Percentiles rank a stretch among this genome's conserved stretches.
phyloP scores from a whole-genome alignment of 2,797 vertebrate species.

The Mallotus villosus region DNA sequence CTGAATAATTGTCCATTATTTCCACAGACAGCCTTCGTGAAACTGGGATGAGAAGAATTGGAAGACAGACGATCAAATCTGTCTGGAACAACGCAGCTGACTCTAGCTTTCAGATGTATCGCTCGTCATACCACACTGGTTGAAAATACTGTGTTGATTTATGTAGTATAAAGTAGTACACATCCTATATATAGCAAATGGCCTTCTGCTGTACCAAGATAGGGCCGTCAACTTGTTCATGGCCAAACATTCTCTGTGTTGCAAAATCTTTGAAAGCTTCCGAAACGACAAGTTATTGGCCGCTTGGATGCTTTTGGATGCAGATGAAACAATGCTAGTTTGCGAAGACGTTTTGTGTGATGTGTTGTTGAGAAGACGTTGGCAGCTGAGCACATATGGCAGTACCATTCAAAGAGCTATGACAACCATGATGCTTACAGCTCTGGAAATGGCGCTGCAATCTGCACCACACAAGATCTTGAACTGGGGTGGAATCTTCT shows the following conservation, averaged over 20 bases:
- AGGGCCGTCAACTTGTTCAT: no score
- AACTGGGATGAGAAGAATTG: no score
- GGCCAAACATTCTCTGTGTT: background rate
- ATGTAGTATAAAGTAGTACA: no score
- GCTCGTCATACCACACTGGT: no score
- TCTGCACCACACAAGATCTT: constrained; percentile 73
- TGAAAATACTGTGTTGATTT: no score
- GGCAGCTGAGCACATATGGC: constrained; percentile 82
- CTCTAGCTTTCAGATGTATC: no score
- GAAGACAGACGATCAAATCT: no score
- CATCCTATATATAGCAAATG: no score
- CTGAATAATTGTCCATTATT: no score
- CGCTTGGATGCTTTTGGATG: background rate
- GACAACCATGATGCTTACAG: constrained; percentile 84
- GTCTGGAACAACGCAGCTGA: no score
- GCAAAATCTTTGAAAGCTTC: background rate
- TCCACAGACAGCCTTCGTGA: no score
- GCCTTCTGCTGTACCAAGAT: no score
- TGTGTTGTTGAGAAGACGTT: constrained; percentile 25
- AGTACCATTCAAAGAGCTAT: constrained; percentile 99
- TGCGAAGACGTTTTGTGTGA: background rate
- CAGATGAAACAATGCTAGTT: background rate
- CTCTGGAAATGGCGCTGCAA: constrained; percentile 93
- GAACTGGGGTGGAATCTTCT: constrained; percentile 26
- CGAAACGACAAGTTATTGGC: background rate